A percentile compares a stretch with the other conserved stretches of the same genome.
These are phyloP conservation scores for Macrochelys suwanniensis DNA, from an alignment of 2,797 vertebrate genomes.

Conservation along the genomic window DNA sequence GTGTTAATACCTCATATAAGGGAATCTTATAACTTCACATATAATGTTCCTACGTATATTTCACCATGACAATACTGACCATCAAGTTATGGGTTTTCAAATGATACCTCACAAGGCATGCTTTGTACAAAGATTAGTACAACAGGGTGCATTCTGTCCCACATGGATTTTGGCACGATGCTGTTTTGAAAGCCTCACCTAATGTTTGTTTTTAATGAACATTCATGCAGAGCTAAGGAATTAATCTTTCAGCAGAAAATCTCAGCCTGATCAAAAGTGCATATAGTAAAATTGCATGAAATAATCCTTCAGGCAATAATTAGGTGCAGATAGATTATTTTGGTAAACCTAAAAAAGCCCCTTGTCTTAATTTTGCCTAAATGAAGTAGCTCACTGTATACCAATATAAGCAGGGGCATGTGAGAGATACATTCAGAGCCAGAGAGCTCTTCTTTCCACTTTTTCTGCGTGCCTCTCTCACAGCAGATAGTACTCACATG, in stretches of 20 bases:
- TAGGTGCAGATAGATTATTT: conserved; percentile 1
- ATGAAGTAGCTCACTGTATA: neutral
- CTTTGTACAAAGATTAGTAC: no score
- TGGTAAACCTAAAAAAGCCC: neutral
- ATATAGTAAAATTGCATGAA: neutral
- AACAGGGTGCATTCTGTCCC: no score
- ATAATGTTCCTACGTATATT: no score
- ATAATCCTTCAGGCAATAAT: neutral
- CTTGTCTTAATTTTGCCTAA: neutral
- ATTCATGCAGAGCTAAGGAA: neutral
- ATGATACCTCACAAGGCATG: no score
- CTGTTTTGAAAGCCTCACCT: neutral
- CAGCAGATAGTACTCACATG: conserved; percentile 29
- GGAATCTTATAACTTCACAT: no score
- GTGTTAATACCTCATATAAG: no score
- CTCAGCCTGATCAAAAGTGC: neutral
- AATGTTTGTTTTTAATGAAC: neutral
- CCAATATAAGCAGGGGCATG: neutral
- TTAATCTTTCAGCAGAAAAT: neutral
- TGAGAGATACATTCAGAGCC: neutral
- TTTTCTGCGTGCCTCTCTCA: neutral
- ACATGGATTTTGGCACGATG: neutral
- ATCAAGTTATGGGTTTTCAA: no score
- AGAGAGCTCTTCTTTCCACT: neutral
- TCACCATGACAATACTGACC: no score